These are phyloP conservation scores for Dendrophyllia cribrosa DNA, from an alignment of 64 coral and sea anemone species.

Conservation along the genomic window DNA sequence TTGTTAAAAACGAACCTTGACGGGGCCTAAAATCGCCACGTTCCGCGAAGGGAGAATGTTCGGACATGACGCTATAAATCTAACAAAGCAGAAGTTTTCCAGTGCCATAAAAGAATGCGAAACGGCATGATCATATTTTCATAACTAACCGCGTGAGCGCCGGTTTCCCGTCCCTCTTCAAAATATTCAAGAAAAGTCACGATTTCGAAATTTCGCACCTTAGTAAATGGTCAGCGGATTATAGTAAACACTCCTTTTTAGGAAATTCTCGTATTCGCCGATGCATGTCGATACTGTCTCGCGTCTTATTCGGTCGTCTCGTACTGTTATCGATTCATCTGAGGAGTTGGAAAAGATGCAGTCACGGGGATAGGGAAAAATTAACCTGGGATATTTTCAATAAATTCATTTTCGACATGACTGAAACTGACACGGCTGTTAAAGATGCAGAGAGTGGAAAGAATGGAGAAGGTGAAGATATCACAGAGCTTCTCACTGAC, in stretches of 20 bases:
- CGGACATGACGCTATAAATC: slow-evolving; percentile 29
- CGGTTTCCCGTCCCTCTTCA: not conserved
- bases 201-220: slow-evolving; percentile 62
- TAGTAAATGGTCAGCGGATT: slow-evolving; percentile 27
- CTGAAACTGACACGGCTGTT: not conserved
- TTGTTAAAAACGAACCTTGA: slow-evolving; percentile 10
- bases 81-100: not conserved
- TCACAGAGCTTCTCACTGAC: slow-evolving; percentile 74
- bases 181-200: slow-evolving; percentile 28
- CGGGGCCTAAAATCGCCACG: slow-evolving; percentile 53
- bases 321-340: not conserved
- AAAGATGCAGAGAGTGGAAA: slow-evolving; percentile 2
- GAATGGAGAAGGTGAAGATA: not conserved
- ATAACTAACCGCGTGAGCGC: not conserved
- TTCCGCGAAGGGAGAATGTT: slow-evolving; percentile 38
- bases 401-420: slow-evolving; percentile 14
- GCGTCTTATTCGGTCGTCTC: not conserved
- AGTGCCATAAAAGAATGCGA: slow-evolving; percentile 38
- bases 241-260: slow-evolving; percentile 45
- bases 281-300: slow-evolving; percentile 21
- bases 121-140: not conserved
- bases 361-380: no score
- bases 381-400: no score
- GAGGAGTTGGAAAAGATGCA: not conserved
- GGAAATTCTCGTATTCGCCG: not conserved